Conservation (phyloP, 2,797 vertebrate species). For the Rhinella marina region DNA sequence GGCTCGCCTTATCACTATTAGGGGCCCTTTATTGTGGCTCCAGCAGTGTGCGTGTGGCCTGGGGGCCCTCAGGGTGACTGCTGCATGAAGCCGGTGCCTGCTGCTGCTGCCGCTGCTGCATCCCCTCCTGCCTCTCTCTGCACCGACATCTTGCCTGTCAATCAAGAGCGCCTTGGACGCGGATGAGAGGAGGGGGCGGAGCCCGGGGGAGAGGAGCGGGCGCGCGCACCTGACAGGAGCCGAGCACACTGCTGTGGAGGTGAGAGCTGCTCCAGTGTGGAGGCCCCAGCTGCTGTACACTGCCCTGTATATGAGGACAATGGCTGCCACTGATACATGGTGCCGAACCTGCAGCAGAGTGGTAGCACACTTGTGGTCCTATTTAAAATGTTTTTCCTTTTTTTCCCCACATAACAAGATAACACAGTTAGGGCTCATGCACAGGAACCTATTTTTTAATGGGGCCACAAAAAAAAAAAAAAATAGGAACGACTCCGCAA, state of each 20-base stretch:
- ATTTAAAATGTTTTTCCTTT: too few species aligned
- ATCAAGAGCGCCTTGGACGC: slow-evolving; percentile 80
- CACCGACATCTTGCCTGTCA: slow-evolving; percentile 90
- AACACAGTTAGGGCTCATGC: too few species aligned
- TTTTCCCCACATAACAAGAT: too few species aligned
- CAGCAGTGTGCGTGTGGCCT: background rate
- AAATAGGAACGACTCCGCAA: too few species aligned
- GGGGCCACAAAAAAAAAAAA: too few species aligned
- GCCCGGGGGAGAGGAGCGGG: slow-evolving; percentile 67
- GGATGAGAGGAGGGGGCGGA: slow-evolving; percentile 70
- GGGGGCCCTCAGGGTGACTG: slow-evolving; percentile 72
- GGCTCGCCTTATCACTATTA: background rate
- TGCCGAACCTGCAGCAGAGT: too few species aligned
- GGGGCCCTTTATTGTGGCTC: background rate
- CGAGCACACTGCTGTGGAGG: slow-evolving; percentile 1
- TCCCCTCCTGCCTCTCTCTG: slow-evolving; percentile 83
- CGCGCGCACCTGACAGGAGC: slow-evolving; percentile 53
- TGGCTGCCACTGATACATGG: too few species aligned
- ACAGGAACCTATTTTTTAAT: too few species aligned
- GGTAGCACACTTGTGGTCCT: too few species aligned
- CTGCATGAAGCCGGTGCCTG: slow-evolving; percentile 72
- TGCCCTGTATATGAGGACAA: too few species aligned
- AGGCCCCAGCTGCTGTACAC: too few species aligned
- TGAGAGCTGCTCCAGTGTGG: background rate
- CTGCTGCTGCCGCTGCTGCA: slow-evolving; percentile 73